A percentile compares a stretch with the other conserved stretches of the same genome.
Evolutionary conservation across 1,140 invertebrate species (phyloP).

Genomic region (Atta texana): DNA sequence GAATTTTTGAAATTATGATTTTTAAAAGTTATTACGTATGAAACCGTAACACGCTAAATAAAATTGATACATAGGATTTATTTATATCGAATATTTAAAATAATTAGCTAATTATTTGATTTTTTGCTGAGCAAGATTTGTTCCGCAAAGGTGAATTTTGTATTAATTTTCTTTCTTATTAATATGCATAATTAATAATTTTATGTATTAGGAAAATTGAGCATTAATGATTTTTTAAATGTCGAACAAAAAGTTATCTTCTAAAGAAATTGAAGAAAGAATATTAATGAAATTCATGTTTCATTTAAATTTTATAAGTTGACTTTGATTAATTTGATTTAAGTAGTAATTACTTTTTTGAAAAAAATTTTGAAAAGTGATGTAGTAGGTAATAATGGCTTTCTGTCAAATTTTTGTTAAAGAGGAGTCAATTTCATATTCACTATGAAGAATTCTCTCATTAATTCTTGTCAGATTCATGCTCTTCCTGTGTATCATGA

Average conservation of each 20-base stretch:
- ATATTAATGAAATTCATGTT: background rate
- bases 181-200: background rate
- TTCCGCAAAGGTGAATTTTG: background rate
- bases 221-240: background rate
- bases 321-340: background rate
- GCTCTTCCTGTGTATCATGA: background rate
- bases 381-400: background rate
- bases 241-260: background rate
- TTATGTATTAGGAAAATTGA: background rate
- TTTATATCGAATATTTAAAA: background rate
- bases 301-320: background rate
- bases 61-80: background rate
- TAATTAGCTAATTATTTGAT: conserved; percentile 4
- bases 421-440: background rate
- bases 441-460: background rate
- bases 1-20: background rate
- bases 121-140: background rate
- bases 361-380: background rate
- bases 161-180: background rate
- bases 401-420: background rate
- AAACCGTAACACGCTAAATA: background rate
- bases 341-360: background rate
- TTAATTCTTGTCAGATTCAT: conserved; percentile 28
- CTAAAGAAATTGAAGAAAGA: background rate
- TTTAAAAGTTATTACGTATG: background rate